Conservation (phyloP, 2,113 vertebrate species). For the Halcyon malimbica region DNA sequence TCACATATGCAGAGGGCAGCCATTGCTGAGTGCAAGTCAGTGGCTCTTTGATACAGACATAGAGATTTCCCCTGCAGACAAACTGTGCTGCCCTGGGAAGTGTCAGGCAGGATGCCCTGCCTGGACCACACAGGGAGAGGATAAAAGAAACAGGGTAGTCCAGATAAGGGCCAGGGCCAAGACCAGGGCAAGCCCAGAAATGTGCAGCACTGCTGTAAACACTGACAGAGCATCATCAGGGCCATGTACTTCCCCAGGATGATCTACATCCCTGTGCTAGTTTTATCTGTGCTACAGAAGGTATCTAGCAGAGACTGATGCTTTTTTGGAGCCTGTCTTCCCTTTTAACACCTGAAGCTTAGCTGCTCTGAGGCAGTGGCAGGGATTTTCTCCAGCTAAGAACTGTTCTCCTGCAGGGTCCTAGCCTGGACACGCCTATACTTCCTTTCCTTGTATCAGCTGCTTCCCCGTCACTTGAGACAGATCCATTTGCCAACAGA, state of each 20-base stretch:
- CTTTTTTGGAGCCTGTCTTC: background rate
- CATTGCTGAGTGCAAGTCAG: fast-evolving
- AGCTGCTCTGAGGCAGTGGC: background rate
- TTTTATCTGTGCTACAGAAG: background rate
- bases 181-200: background rate
- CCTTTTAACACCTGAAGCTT: background rate
- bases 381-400: background rate
- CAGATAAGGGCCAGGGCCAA: no score
- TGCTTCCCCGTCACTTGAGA: background rate
- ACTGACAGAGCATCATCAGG: fast-evolving
- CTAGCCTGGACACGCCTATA: background rate
- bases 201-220: background rate
- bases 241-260: fast-evolving
- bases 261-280: background rate
- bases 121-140: background rate
- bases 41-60: background rate
- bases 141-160: background rate
- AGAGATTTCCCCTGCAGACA: background rate
- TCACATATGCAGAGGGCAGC: fast-evolving
- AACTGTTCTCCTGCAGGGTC: background rate
- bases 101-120: background rate
- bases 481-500: background rate
- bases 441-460: background rate
- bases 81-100: background rate
- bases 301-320: background rate